phyloP scores from a whole-genome alignment of 2,797 vertebrate species.

The Mallotus villosus region DNA sequence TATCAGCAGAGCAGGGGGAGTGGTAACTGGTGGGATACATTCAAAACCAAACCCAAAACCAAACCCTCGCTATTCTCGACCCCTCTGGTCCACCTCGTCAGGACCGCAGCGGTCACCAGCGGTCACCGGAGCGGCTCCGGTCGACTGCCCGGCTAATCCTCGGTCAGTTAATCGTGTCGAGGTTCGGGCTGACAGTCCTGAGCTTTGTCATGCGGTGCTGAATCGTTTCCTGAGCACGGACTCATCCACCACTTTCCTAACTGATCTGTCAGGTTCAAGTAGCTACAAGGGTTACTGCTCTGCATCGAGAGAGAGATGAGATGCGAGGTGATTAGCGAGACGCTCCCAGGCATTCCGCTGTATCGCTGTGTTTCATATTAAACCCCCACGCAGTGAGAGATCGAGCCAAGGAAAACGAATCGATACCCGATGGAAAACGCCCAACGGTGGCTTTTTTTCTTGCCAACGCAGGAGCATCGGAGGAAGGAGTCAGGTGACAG shows the following conservation, averaged over 20 bases:
- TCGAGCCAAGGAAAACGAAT: constrained; percentile 28
- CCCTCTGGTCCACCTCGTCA: background rate
- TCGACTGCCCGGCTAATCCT: too few relatives aligned
- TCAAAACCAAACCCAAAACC: too few relatives aligned
- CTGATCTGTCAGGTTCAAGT: background rate
- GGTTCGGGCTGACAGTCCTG: too few relatives aligned
- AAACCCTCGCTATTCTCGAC: too few relatives aligned
- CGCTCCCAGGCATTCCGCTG: background rate
- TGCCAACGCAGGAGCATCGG: constrained; percentile 50
- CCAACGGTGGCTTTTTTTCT: constrained; percentile 46
- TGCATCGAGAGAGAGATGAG: background rate
- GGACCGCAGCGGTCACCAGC: too few relatives aligned
- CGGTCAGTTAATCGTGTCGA: too few relatives aligned
- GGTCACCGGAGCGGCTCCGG: too few relatives aligned
- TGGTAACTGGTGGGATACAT: too few relatives aligned
- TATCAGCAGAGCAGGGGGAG: too few relatives aligned
- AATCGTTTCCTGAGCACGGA: too few relatives aligned
- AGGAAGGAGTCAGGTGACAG: constrained; percentile 17
- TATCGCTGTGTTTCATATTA: background rate
- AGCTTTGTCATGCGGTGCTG: too few relatives aligned
- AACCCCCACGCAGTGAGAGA: background rate
- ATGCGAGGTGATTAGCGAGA: background rate
- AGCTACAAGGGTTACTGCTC: too few relatives aligned
- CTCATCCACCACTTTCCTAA: background rate
- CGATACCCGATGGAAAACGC: constrained; percentile 37